These are phyloP conservation scores for Luscinia luscinia DNA, from an alignment of 2,797 vertebrate genomes.

Conservation along the genomic window DNA sequence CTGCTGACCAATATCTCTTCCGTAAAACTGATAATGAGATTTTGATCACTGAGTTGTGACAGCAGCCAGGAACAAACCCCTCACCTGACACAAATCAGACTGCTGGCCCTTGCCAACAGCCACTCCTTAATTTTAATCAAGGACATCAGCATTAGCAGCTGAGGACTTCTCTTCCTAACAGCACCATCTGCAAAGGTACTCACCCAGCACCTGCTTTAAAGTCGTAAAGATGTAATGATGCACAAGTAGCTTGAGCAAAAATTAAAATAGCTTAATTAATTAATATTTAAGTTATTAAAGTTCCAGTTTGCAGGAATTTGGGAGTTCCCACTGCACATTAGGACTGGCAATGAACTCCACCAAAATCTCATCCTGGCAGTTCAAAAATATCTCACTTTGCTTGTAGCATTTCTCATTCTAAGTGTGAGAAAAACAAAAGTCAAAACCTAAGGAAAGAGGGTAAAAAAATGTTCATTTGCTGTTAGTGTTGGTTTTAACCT, in stretches of 20 bases:
- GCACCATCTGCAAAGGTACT: background rate
- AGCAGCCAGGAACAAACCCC: background rate
- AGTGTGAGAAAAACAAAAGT: background rate
- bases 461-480: background rate
- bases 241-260: background rate
- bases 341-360: background rate
- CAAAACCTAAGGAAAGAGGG: background rate
- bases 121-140: background rate
- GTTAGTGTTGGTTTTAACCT: background rate
- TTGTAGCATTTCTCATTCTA: background rate
- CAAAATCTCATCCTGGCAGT: background rate
- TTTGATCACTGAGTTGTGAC: background rate
- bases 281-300: too few relatives aligned
- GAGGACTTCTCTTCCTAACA: background rate
- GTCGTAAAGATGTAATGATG: background rate
- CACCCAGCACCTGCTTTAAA: background rate
- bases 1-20: background rate
- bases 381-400: background rate
- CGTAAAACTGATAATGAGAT: background rate
- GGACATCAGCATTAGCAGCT: background rate
- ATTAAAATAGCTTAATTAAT: too few relatives aligned
- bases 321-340: background rate
- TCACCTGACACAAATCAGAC: background rate
- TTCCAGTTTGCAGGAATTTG: background rate
- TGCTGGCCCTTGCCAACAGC: background rate